These are phyloP conservation scores for Pelmatolapia mariae DNA, from an alignment of 2,113 vertebrate genomes.

Conservation along the genomic window DNA sequence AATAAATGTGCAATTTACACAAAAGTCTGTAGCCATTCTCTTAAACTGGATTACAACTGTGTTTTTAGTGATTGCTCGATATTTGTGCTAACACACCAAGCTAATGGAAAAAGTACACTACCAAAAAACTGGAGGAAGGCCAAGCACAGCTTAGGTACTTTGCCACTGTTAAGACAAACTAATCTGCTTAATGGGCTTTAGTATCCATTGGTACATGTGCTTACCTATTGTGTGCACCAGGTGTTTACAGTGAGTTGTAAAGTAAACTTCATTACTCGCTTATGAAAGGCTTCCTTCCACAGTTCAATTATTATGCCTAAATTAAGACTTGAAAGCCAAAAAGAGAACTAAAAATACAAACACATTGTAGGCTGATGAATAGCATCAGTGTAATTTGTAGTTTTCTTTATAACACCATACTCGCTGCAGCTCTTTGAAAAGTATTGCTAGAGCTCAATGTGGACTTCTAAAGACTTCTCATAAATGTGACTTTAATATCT, in stretches of 20 bases:
- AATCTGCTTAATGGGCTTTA: constrained; percentile 62
- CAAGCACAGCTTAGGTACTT: constrained; percentile 39
- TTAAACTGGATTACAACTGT: neutral
- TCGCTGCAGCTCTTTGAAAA: fast-evolving
- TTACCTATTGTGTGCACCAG: constrained; percentile 13
- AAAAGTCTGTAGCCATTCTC: neutral
- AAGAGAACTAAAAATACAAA: neutral
- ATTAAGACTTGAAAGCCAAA: neutral
- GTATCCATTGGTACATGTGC: constrained; percentile 17
- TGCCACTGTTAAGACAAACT: constrained; percentile 56
- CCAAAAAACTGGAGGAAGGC: constrained; percentile 1
- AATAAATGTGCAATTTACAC: neutral
- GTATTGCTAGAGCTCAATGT: neutral
- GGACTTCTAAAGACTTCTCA: neutral
- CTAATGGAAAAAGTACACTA: neutral
- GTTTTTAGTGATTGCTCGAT: neutral
- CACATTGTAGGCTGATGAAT: fast-evolving
- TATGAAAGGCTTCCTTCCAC: neutral
- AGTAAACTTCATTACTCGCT: neutral
- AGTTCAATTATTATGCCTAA: neutral
- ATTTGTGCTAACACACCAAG: neutral
- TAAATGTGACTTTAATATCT: neutral
- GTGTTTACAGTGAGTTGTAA: neutral
- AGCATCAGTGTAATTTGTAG: neutral
- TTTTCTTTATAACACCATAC: neutral